Base-by-base conservation (phyloP, 2,888 invertebrate genomes). In the Saturnia japonica region DNA sequence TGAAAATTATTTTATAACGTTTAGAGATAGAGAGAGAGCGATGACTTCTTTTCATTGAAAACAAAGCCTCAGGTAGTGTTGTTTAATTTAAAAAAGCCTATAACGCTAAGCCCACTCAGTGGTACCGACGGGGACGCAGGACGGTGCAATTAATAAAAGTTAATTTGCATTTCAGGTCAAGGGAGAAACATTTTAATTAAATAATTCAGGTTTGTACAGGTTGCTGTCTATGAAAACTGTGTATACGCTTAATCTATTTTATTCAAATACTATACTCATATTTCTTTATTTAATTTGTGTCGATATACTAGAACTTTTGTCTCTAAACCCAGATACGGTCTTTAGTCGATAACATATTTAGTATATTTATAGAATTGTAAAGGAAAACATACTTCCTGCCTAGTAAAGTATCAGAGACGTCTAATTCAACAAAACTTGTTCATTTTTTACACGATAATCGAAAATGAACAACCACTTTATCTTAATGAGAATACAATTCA, bases 131-230 rank as follows among this genome's bases (percentile, higher is more conserved):
- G 34, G 34, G 34, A 34, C 34, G 34, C 34, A 34, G 54, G 28
- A 68, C 54, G 43, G 43, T 74, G 76, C 77, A 78, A 80, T 81
- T 78, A 79, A 81, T 81, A 78, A 75, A 77, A 77, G 72, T 74
- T 77, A 77, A 81, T 80, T 81, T 79, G 75, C 79, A 80, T 81
- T 79, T 77, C 74, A 78, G 77, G 78, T 76, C 79, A 81, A 76
- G 77, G 54, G 66, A 70, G 67, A 42, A 70, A 67, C 45, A 70
- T 70, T 74, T 73, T 73, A 73, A 73, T 73, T 70, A 73, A 70
- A 67, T 54, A 57, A 60, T 69, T 68, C 45, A 47, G 51, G 69
- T 45, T 40, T 62, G 34, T 19, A 43, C 68, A n/a, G 43, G 45
- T 45, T 69, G 68, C 67, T 71, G 69, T 71, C 9, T 42, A 22